Percentiles rank a stretch among this genome's conserved stretches.
Evolutionary conservation across 2,888 invertebrate species (phyloP).

Genomic region (Eristalis pertinax): DNA sequence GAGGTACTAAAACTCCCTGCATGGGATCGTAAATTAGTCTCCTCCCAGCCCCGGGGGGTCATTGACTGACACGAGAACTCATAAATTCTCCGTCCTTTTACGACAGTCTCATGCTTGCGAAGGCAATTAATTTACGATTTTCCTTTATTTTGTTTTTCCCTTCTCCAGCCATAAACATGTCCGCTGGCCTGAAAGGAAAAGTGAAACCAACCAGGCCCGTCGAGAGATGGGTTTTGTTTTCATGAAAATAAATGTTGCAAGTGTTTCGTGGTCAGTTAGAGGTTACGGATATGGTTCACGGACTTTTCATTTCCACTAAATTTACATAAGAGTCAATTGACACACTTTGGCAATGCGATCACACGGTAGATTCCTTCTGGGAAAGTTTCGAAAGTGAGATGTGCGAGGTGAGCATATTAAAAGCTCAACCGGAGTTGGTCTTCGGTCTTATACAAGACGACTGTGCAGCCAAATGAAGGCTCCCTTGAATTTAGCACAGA

Average conservation of each 20-base stretch:
- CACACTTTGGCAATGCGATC: not conserved
- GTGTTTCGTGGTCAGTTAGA: not conserved
- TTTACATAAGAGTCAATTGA: not conserved
- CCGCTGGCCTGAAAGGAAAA: not conserved
- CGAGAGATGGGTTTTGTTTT: not conserved
- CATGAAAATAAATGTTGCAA: not conserved
- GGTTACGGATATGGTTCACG: not conserved
- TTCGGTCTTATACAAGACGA: not conserved
- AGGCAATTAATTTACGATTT: not conserved
- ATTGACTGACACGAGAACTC: not conserved
- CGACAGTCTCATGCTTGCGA: not conserved
- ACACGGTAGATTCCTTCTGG: not conserved
- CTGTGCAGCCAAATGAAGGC: not conserved
- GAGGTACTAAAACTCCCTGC: not conserved
- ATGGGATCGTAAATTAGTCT: not conserved
- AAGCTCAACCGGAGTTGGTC: not conserved
- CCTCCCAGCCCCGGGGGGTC: not conserved
- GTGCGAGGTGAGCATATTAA: not conserved
- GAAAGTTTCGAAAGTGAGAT: not conserved
- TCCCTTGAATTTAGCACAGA: not conserved
- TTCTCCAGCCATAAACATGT: not conserved
- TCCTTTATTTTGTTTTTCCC: not conserved
- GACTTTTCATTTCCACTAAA: not conserved
- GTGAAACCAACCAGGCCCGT: not conserved
- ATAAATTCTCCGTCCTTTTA: not conserved